These are phyloP conservation scores for Chrysogorgia sp. DNA, from an alignment of 92 coral and sea anemone species.

Conservation along the genomic window DNA sequence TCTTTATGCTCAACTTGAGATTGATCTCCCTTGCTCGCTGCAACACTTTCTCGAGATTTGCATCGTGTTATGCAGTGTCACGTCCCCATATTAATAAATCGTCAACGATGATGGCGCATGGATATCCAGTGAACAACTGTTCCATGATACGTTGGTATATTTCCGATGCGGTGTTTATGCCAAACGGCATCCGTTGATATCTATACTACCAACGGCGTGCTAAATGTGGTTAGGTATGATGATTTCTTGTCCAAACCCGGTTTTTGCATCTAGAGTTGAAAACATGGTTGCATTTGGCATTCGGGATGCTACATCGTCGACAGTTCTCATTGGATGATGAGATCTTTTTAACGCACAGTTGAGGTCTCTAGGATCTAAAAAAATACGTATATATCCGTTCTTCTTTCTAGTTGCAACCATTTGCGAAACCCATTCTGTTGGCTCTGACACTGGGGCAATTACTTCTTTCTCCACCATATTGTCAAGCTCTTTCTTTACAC, in stretches of 20 bases:
- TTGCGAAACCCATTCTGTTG: conserved; percentile 57
- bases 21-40: conserved; percentile 44
- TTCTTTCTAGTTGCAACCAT: conserved; percentile 54
- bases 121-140: conserved; percentile 40
- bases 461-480: conserved; percentile 44
- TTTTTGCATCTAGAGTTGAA: conserved; percentile 49
- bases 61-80: conserved; percentile 45
- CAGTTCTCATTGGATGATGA: conserved; percentile 52
- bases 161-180: conserved; percentile 36
- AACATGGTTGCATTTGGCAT: conserved; percentile 56
- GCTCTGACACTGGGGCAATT: conserved; percentile 58
- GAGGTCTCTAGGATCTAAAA: conserved; percentile 50
- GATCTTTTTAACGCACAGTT: conserved; percentile 45
- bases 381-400: conserved; percentile 41
- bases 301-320: conserved; percentile 45
- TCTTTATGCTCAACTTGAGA: no score
- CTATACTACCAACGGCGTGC: conserved; percentile 47
- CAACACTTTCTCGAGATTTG: conserved; percentile 29
- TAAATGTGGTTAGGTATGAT: conserved; percentile 37
- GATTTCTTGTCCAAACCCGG: conserved; percentile 35
- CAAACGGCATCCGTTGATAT: conserved; percentile 37
- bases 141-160: no score
- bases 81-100: conserved; percentile 46
- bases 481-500: conserved; percentile 42
- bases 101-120: conserved; percentile 31